Conservation (phyloP, 2,797 vertebrate genomes). For the Pantherophis alleghaniensis region DNA sequence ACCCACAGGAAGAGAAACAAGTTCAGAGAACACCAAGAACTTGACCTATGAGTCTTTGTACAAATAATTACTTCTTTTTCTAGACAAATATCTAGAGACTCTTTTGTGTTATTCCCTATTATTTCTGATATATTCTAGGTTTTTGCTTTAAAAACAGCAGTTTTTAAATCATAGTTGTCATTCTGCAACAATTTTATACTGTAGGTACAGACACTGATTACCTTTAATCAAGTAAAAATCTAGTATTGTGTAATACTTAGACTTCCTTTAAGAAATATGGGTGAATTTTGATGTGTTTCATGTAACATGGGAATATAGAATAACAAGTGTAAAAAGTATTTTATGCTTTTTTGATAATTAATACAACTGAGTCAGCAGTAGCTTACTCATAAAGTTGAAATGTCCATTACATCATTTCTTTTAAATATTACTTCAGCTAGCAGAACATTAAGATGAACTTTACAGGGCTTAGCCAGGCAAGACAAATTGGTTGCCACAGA, state of each 20-base stretch:
- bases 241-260: not conserved
- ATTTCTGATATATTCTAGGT: not conserved
- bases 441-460: not conserved
- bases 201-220: not conserved
- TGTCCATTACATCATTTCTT: not conserved
- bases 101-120: not conserved
- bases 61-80: not conserved
- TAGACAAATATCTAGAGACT: not conserved
- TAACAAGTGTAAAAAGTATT: not conserved
- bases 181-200: not conserved
- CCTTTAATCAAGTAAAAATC: not conserved
- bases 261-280: not conserved
- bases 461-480: not conserved
- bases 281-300: not conserved
- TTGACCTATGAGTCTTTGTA: not conserved
- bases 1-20: not conserved
- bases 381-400: not conserved
- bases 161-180: not conserved
- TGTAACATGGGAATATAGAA: not conserved
- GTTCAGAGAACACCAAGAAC: not conserved
- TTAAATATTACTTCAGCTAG: not conserved
- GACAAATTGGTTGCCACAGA: not conserved
- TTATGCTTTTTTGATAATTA: not conserved
- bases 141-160: not conserved
- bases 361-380: too few relatives aligned